Conservation (phyloP, 2,797 vertebrate genomes). For the Pseudochromis fuscus region DNA sequence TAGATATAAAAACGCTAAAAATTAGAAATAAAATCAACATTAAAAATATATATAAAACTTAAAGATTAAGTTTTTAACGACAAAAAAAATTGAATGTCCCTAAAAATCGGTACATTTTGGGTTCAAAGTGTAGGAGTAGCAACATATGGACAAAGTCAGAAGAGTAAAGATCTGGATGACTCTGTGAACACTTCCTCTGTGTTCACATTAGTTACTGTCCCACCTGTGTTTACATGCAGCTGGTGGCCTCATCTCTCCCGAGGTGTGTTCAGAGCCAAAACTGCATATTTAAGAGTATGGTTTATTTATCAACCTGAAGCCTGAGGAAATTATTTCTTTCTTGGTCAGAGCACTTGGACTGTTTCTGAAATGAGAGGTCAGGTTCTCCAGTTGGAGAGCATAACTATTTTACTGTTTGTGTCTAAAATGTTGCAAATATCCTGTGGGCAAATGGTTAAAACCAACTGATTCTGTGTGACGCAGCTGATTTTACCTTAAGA, state of each 20-base stretch:
- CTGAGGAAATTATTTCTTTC: neutral
- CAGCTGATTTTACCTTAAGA: too few species aligned
- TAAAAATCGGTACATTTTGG: too few species aligned
- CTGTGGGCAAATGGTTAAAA: neutral
- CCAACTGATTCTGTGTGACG: too few species aligned
- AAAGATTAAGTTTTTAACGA: too few species aligned
- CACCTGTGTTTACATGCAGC: slow-evolving; percentile 21
- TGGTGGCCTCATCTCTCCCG: slow-evolving; percentile 25
- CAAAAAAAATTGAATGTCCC: too few species aligned
- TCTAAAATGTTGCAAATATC: slow-evolving; percentile 8
- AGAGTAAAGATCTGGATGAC: too few species aligned
- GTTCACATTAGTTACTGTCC: neutral
- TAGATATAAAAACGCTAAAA: too few species aligned
- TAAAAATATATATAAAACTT: too few species aligned
- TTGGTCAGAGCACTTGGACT: neutral
- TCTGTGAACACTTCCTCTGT: too few species aligned
- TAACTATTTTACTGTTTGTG: neutral
- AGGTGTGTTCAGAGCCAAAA: slow-evolving; percentile 1
- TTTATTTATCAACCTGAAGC: slow-evolving; percentile 8
- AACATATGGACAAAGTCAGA: too few species aligned
- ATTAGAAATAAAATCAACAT: too few species aligned
- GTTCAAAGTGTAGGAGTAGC: too few species aligned
- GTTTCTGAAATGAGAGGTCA: neutral
- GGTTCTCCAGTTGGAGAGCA: neutral
- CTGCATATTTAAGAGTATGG: slow-evolving; percentile 23